A percentile compares a stretch with the other conserved stretches of the same genome.
Evolutionary conservation across 2,797 vertebrate genomes (phyloP).

Genomic region (Neostethus bicornis): DNA sequence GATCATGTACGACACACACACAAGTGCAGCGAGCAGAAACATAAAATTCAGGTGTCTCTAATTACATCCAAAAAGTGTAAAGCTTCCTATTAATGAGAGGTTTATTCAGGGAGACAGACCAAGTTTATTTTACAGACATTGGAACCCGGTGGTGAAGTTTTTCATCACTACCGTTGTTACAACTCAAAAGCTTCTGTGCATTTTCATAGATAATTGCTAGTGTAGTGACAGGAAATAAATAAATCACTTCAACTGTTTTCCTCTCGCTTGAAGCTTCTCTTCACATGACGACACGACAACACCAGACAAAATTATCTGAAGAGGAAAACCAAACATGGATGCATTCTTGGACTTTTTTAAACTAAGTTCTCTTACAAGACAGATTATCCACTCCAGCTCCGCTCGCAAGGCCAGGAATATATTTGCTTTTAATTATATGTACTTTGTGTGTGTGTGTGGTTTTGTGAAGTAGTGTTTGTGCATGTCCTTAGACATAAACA

Average conservation of each 20-base stretch:
- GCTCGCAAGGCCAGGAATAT: not conserved
- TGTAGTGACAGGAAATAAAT: not conserved
- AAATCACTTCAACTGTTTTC: conserved; percentile 2
- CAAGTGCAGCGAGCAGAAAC: conserved; percentile 26
- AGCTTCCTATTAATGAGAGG: conserved; percentile 44
- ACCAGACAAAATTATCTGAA: conserved; percentile 1
- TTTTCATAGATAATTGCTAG: conserved; percentile 5
- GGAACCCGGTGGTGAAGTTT: conserved; percentile 8
- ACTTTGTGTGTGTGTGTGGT: too few relatives aligned
- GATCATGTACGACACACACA: conserved; percentile 14
- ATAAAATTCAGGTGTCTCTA: conserved; percentile 27
- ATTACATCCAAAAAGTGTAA: conserved; percentile 36
- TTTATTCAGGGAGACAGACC: conserved; percentile 24
- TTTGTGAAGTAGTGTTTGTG: too few relatives aligned
- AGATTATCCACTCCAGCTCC: not conserved
- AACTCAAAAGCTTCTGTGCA: not conserved
- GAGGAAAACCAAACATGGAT: not conserved
- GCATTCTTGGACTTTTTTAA: not conserved
- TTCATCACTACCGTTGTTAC: conserved; percentile 7
- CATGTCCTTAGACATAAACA: too few relatives aligned
- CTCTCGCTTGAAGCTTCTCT: not conserved
- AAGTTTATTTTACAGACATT: conserved; percentile 36
- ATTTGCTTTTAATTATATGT: too few relatives aligned
- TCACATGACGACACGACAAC: not conserved
- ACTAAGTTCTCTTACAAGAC: not conserved